Percentiles rank a stretch among this genome's conserved stretches.
Evolutionary conservation across 2,113 vertebrate species (phyloP).

Genomic region (Himantopus leucocephalus): DNA sequence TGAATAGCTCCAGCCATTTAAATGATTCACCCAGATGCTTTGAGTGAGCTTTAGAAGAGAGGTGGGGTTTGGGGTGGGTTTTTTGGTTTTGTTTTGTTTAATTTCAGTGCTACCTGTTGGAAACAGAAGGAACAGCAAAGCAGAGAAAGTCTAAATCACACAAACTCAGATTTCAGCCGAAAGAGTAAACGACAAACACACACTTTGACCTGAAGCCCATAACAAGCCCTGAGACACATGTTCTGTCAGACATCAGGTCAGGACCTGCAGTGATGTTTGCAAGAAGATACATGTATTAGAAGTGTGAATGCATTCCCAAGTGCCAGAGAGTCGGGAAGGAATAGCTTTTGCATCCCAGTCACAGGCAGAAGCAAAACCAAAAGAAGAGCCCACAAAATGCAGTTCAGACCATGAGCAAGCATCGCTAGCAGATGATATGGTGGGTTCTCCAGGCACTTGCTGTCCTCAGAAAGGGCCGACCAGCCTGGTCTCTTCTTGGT

Average conservation of each 20-base stretch:
- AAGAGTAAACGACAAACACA: not conserved
- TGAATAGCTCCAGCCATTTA: not conserved
- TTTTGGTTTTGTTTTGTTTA: not conserved
- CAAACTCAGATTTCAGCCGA: not conserved
- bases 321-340: not conserved
- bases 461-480: not conserved
- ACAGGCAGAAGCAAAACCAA: not conserved
- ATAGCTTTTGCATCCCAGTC: not conserved
- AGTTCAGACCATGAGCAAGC: not conserved
- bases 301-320: not conserved
- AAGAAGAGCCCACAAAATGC: not conserved
- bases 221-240: not conserved
- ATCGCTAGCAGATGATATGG: not conserved
- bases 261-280: not conserved
- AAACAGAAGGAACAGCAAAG: rapidly evolving
- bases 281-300: not conserved
- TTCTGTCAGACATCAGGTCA: not conserved
- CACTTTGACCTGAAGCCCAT: not conserved
- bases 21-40: not conserved
- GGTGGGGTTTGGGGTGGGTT: not conserved
- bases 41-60: not conserved
- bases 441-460: not conserved
- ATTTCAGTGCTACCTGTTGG: not conserved
- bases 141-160: not conserved
- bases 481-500: not conserved